Evolutionary conservation across 92 coral and sea anemone species (phyloP), one percentile per base, ranked within the genome.

Genomic region (Palythoa caribaeorum): DNA sequence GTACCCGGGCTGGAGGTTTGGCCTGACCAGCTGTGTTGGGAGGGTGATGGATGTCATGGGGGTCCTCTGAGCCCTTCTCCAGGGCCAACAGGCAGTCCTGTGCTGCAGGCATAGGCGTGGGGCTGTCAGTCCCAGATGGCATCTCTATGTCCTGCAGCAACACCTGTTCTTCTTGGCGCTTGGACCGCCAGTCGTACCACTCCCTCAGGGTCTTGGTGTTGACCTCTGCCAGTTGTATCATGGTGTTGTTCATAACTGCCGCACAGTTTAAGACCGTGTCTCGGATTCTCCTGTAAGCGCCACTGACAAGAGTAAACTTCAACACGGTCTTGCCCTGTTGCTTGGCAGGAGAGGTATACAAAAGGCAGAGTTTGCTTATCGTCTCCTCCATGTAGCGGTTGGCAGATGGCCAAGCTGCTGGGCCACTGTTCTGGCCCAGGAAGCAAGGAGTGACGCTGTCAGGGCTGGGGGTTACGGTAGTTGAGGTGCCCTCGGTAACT

Each of bases 1-100:
- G 28, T 28, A 28, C 28, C 21, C 3, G 15, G 13, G 77, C 28
- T n/a, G 53, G 6, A 0, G 59, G 13, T 7, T 71, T 66, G 0
- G 81, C 90, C 59, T 79, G 79, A 7, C 80, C 87, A 62, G 69
- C 54, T 0, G 87, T 88, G 79, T 88, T 88, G 0, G 66, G 38
- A 0, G 87, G 86, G 2, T 54, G 50, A 2, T n/a, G 5, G 68
- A 79, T 78, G 1, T 10, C 1, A 50, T 79, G 90, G 1, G 79
- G 86, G 19, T 39, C 60, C 17, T 50, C 17, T 1, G 3, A 28
- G 77, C 77, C 77, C 7, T 59, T 47, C 39, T 79, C 75, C 3
- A 40, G 54, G 35, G 73, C 16, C 17, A 48, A 17, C 6, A 83
- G 83, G 9, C 66, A 65, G 17, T 73, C 53, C 28, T 73, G 20